These are phyloP conservation scores for Damaliscus lunatus DNA, from an alignment of 2,113 vertebrate genomes.

Conservation along the genomic window DNA sequence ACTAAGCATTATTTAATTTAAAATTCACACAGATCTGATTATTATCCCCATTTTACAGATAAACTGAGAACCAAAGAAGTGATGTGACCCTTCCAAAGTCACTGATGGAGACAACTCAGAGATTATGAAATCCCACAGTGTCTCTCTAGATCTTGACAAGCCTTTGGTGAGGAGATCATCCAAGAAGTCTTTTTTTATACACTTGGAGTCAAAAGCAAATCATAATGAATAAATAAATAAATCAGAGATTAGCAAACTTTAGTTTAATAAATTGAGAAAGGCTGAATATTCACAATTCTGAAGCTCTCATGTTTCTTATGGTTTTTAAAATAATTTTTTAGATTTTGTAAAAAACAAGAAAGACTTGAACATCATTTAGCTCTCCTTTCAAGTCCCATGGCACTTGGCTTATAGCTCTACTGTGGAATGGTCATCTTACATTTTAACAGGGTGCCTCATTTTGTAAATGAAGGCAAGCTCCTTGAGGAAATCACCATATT, in stretches of 20 bases:
- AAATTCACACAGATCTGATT: neutral
- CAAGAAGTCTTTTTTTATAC: neutral
- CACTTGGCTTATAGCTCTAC: neutral
- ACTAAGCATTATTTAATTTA: neutral
- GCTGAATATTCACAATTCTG: neutral
- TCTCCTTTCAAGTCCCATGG: neutral
- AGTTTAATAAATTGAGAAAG: neutral
- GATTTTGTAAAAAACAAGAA: neutral
- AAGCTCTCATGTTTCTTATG: neutral
- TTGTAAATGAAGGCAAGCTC: neutral
- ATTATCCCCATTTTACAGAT: conserved; percentile 12
- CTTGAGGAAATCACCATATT: neutral
- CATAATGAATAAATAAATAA: neutral
- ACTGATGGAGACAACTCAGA: neutral
- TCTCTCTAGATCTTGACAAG: neutral
- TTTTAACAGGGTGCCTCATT: neutral
- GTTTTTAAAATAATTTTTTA: neutral
- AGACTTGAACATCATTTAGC: neutral
- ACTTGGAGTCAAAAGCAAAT: neutral
- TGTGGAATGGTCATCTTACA: neutral
- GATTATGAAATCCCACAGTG: neutral
- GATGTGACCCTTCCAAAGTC: neutral
- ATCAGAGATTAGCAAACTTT: neutral
- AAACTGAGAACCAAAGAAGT: neutral
- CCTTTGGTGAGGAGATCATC: neutral